Conservation (phyloP, 2,888 invertebrate genomes). For the Eristalinus sepulchralis region DNA sequence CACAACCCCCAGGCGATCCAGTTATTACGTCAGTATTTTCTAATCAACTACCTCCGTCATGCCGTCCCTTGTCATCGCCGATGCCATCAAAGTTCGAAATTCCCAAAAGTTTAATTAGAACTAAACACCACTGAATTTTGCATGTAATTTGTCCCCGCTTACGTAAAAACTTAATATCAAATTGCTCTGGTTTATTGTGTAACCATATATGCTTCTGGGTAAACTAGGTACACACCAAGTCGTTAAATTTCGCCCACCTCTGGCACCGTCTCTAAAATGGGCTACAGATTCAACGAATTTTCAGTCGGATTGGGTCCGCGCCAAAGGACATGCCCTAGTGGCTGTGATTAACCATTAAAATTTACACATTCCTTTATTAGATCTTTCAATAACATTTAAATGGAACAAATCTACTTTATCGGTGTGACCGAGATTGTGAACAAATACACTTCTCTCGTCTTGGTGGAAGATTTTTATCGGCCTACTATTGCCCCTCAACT, state of each 20-base stretch:
- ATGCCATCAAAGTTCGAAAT: constrained; percentile 5
- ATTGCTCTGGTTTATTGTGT: constrained; percentile 37
- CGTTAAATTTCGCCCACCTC: constrained; percentile 1
- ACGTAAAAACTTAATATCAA: constrained; percentile 32
- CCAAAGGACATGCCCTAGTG: constrained; percentile 17
- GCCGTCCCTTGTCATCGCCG: background rate
- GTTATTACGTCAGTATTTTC: background rate
- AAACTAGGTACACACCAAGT: background rate
- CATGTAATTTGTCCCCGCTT: constrained; percentile 1
- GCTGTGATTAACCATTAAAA: constrained; percentile 34
- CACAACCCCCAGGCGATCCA: background rate
- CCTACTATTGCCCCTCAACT: background rate
- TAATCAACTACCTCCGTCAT: background rate
- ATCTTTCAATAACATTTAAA: background rate
- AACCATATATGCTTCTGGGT: constrained; percentile 30
- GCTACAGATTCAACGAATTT: background rate
- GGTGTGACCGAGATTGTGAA: constrained; percentile 18
- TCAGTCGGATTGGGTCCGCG: constrained; percentile 26
- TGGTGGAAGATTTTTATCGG: background rate
- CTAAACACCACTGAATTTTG: constrained; percentile 34
- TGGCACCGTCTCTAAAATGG: background rate
- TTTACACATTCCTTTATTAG: constrained; percentile 10
- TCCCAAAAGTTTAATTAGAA: constrained; percentile 45
- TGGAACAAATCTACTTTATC: background rate
- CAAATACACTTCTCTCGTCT: constrained; percentile 20